Conservation (phyloP, 2,888 invertebrate genomes). For the Sarcophaga variegata region DNA sequence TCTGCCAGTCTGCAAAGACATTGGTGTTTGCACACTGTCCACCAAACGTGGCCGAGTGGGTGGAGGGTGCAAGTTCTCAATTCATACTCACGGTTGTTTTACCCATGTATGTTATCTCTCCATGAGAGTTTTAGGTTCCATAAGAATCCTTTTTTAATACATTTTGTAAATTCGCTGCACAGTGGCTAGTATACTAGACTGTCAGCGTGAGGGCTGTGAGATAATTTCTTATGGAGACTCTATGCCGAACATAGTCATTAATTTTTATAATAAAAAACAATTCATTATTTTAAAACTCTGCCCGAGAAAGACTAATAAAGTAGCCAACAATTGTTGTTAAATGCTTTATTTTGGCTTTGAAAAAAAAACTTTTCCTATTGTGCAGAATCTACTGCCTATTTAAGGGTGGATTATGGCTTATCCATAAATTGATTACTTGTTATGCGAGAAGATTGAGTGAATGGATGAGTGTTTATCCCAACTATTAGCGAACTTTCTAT, state of each 20-base stretch:
- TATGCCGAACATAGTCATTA: not conserved
- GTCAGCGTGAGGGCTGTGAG: no score
- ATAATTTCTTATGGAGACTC: no score
- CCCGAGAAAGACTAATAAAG: not conserved
- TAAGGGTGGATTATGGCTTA: slow-evolving; percentile 42
- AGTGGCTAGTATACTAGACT: no score
- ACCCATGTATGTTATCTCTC: no score
- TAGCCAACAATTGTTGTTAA: not conserved
- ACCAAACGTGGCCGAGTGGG: no score
- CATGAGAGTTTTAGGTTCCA: no score
- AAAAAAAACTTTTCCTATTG: not conserved
- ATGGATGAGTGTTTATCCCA: slow-evolving; percentile 48
- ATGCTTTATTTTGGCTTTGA: not conserved
- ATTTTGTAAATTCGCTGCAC: no score
- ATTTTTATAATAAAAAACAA: not conserved
- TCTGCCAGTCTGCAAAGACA: no score
- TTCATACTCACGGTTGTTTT: no score
- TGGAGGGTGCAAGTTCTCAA: no score
- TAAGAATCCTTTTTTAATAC: no score
- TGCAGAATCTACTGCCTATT: not conserved
- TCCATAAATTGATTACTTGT: slow-evolving; percentile 8
- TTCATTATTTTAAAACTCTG: not conserved
- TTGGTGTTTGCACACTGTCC: no score
- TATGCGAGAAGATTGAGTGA: slow-evolving; percentile 9
- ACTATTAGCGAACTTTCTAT: slow-evolving; percentile 52